phyloP scores from a whole-genome alignment of 2,113 vertebrate genomes.

The Leucosticte australis region DNA sequence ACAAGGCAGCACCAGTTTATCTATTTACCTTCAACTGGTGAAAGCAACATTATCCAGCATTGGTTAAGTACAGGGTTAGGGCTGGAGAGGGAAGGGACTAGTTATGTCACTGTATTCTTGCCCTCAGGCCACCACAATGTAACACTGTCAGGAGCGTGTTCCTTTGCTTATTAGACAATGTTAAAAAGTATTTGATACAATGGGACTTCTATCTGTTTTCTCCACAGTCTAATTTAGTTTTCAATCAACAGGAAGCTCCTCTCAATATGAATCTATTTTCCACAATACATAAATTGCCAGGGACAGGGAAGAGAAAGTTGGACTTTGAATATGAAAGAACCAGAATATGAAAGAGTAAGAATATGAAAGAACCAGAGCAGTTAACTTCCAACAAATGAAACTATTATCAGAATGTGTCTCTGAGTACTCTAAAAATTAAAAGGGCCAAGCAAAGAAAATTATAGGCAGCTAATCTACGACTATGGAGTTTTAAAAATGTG shows the following conservation, averaged over 20 bases:
- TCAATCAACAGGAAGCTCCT: background rate
- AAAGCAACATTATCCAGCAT: background rate
- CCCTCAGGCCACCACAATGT: background rate
- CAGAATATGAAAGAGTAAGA: background rate
- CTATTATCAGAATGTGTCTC: background rate
- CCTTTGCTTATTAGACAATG: background rate
- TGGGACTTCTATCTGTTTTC: background rate
- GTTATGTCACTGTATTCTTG: background rate
- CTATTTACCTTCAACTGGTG: background rate
- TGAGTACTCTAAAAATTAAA: background rate
- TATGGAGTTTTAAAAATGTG: background rate
- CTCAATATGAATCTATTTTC: background rate
- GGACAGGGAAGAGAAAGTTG: background rate
- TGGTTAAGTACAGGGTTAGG: background rate
- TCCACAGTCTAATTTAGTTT: background rate
- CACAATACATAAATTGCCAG: background rate
- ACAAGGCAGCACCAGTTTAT: background rate
- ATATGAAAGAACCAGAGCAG: background rate
- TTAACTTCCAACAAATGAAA: background rate
- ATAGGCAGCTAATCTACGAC: background rate
- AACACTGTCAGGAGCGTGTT: background rate
- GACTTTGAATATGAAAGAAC: background rate
- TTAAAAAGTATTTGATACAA: background rate
- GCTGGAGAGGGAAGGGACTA: background rate
- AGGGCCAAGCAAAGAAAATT: background rate